phyloP scores from a whole-genome alignment of 2,797 vertebrate genomes.

The Hirundo rustica region DNA sequence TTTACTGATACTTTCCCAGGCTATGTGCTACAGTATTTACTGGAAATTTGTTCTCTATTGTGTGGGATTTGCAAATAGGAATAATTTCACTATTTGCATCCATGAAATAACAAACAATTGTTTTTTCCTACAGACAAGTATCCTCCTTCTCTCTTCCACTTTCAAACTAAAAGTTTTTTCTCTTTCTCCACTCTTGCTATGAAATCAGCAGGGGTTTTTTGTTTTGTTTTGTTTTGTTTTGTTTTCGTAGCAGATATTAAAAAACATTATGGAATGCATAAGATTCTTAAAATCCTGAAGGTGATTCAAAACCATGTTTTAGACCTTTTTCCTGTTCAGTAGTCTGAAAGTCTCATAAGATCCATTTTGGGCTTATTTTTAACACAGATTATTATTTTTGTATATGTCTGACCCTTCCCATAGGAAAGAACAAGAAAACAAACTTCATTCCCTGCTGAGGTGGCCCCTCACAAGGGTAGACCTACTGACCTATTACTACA shows the following conservation, averaged over 20 bases:
- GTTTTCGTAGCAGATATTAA: background rate
- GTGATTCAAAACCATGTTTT: background rate
- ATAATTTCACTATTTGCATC: background rate
- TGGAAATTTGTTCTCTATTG: background rate
- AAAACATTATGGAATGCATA: background rate
- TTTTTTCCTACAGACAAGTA: background rate
- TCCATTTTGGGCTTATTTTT: background rate
- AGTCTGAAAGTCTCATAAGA: background rate
- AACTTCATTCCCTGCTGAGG: background rate
- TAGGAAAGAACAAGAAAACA: background rate
- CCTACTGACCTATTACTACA: background rate
- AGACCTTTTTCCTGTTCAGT: background rate
- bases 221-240: no score
- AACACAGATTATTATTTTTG: background rate
- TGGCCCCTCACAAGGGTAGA: background rate
- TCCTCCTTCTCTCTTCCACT: background rate
- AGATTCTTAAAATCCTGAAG: background rate
- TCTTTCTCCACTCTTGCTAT: background rate
- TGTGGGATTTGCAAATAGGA: background rate
- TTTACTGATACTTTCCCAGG: background rate
- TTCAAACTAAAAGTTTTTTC: background rate
- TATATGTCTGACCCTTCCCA: background rate
- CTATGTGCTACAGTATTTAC: background rate
- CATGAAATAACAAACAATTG: background rate
- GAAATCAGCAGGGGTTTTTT: background rate